Evolutionary conservation across 2,888 invertebrate genomes (phyloP), one percentile per base, ranked within the genome.

Genomic region (Synanthedon formicaeformis): DNA sequence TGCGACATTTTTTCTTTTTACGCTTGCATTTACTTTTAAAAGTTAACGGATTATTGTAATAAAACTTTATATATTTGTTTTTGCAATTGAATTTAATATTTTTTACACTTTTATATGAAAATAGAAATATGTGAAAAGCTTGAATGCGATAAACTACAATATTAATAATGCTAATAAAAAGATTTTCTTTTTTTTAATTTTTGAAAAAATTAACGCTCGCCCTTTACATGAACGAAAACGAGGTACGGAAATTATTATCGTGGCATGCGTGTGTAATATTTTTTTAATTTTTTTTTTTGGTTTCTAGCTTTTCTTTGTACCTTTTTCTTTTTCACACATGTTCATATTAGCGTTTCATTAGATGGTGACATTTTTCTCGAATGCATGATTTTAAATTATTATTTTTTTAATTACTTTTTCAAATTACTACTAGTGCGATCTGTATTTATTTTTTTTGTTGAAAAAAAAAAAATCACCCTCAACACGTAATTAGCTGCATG

Each of bases 151-250:
- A 61, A 69, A 65, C 68, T 69, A 73, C 60, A 75, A 72, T 74
- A 76, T 71, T 73, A 77, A 71, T 76, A n/a, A 75, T 73, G 81
- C 81, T 78, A 82, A 80, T 83, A 78, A 75, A 69, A 67, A 34
- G 2, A 56, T 56, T 56, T 55, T 61, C 55, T 65, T 63, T 67
- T 66, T 10, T 76, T 71, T 73, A 63, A 34, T 10, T 63, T 63
- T 66, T 66, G 55, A 54, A 50, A 41, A 27, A 50, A 12, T 11
- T 34, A 27, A 50, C 12, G 18, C 16, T 12, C 8, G 13, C 16
- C 49, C 49, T 10, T 16, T 18, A 16, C 16, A 16, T 16, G 49
- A 18, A 1, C 2, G 14, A 51, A 59, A 59, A 48, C 50, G 64
- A 78, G 76, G 78, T 78, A 78, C 71, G 75, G 56, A 62, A 51